Conservation (phyloP, 2,113 vertebrate species). For the Pardalotus punctatus region DNA sequence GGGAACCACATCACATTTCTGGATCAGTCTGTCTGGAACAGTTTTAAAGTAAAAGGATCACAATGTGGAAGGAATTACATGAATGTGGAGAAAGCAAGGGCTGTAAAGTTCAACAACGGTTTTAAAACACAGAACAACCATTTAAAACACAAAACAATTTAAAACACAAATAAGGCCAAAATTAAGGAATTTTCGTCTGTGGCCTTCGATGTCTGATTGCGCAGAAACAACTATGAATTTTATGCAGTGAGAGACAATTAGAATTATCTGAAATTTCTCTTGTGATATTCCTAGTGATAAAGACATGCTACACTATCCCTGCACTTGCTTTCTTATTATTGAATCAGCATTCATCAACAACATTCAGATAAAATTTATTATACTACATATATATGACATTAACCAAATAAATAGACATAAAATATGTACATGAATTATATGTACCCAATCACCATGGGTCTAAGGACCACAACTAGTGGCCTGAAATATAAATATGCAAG, state of each 20-base stretch:
- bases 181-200: conserved; percentile 11
- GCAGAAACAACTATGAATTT: neutral
- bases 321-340: neutral
- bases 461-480: neutral
- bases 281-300: neutral
- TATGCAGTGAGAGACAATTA: neutral
- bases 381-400: neutral
- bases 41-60: conserved; percentile 16
- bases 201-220: neutral
- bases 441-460: neutral
- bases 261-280: neutral
- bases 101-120: neutral
- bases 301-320: neutral
- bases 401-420: neutral
- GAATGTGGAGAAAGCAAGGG: neutral
- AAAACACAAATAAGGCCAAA: neutral
- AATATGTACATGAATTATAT: neutral
- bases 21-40: conserved; percentile 12
- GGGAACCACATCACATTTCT: neutral
- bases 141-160: neutral
- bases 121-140: too few species aligned
- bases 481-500: neutral
- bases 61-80: neutral
- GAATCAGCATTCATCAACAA: neutral
- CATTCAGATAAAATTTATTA: neutral